Evolutionary conservation across 2,797 vertebrate species (phyloP), one percentile per base, ranked within the genome.

Genomic region (Coregonus sp.): DNA sequence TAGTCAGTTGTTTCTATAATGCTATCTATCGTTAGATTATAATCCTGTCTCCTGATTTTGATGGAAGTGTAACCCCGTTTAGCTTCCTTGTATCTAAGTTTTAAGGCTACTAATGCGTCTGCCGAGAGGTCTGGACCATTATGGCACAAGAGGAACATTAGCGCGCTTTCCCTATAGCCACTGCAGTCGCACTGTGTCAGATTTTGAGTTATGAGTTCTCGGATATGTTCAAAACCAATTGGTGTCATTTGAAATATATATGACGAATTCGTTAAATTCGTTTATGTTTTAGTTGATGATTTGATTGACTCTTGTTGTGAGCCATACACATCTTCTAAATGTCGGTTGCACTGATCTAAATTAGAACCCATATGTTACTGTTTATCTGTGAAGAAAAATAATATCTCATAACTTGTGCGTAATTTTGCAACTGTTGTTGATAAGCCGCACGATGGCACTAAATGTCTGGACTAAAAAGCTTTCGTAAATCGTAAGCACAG

Each of bases 371-470:
- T 67, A 16, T 67, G 14, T 35, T 4, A 31, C 15, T 29, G 40
- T 47, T 25, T 25, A n/a, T 65, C 9, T 33, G 29, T 35, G 31
- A 15, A 67, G 40, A 9, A 47, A 47, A 47, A 3, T 12, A 47
- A 12, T 47, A 47, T 12, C 40, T 47, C 40, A 9, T 47, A 47
- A 47, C 40, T 9, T 47, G 40, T 47, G 40, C 40, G 40, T 12
- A 11, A 47, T 47, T 47, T 47, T 47, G 40, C 40, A 31, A 67
- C 65, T 67, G 65, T 67, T 63, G 59, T 63, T 63, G 59, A 63
- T 3, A 4, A 63, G 16, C 70, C 70, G 47, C 70, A 72, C 50
- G 70, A 52, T 72, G 70, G 70, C 61, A 61, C 56, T 14, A 65
- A 50, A 40, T 25, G 35, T 16, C n/a, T 20, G 61, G 31, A 68